These are phyloP conservation scores for Coregonus sp. DNA, from an alignment of 2,797 vertebrate species.

Conservation along the genomic window DNA sequence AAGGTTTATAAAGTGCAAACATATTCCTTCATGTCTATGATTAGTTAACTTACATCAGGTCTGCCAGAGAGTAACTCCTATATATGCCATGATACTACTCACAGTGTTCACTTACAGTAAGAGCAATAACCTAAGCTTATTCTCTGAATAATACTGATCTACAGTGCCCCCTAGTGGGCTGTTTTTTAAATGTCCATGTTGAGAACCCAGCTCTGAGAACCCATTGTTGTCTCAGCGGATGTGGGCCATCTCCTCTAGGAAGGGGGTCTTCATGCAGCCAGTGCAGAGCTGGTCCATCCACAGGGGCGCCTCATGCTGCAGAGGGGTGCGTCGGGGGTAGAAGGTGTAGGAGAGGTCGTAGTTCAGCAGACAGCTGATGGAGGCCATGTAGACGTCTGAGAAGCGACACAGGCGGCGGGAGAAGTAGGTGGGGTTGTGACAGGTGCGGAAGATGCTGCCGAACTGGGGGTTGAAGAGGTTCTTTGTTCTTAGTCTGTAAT, in stretches of 20 bases:
- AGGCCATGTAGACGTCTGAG: slow-evolving; percentile 86
- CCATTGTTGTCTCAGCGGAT: slow-evolving; percentile 71
- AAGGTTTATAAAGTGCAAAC: not conserved
- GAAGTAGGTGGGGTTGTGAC: slow-evolving; percentile 87
- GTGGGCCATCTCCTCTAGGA: slow-evolving; percentile 81
- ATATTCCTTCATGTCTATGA: not conserved
- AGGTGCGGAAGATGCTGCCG: slow-evolving; percentile 85
- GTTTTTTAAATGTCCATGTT: not conserved
- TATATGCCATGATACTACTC: not conserved
- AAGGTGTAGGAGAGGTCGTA: slow-evolving; percentile 81
- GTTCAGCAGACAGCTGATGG: slow-evolving; percentile 82
- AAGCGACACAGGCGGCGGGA: slow-evolving; percentile 83
- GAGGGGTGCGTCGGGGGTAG: slow-evolving; percentile 82
- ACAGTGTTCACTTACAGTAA: not conserved
- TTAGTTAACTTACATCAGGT: not conserved
- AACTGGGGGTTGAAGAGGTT: slow-evolving; percentile 87
- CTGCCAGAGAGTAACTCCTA: not conserved
- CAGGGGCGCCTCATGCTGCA: slow-evolving; percentile 85
- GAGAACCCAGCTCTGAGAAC: not conserved
- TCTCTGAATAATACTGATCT: slow-evolving; percentile 21
- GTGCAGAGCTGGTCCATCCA: slow-evolving; percentile 88
- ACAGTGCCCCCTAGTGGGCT: slow-evolving; percentile 47
- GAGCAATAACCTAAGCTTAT: not conserved
- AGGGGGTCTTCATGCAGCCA: slow-evolving; percentile 80
- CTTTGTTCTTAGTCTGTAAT: slow-evolving; percentile 77